Evolutionary conservation across 2,797 vertebrate genomes (phyloP).

Genomic region (Halcyon leucocephala): DNA sequence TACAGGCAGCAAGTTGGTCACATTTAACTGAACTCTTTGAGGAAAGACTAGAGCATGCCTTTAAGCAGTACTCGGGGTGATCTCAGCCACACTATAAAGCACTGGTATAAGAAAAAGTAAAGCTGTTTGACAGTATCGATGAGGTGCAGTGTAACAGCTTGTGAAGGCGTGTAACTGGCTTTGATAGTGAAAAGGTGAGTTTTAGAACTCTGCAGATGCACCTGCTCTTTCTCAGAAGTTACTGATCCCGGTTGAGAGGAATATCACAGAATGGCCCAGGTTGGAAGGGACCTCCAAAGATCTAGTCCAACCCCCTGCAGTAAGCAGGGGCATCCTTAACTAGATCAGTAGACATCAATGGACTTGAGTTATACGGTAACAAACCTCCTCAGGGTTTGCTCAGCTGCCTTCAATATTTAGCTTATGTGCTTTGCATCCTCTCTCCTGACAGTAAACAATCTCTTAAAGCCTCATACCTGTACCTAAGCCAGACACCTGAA

Average conservation of each 20-base stretch:
- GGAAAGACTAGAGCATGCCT: background rate
- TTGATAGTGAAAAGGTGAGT: background rate
- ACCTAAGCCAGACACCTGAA: background rate
- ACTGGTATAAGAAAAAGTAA: background rate
- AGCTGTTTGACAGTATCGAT: background rate
- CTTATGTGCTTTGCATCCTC: background rate
- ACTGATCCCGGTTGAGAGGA: background rate
- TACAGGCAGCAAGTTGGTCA: background rate
- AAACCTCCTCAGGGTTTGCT: background rate
- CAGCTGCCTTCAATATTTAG: background rate
- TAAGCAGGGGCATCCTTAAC: too few species aligned
- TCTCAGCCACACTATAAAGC: background rate
- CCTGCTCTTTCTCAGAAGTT: background rate
- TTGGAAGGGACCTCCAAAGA: too few species aligned
- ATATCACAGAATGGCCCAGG: background rate
- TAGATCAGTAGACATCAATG: too few species aligned
- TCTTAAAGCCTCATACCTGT: background rate
- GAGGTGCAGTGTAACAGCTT: background rate
- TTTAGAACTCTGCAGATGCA: background rate
- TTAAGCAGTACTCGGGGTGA: background rate
- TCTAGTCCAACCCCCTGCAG: too few species aligned
- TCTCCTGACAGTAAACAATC: background rate
- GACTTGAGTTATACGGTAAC: background rate
- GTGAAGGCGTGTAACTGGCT: background rate
- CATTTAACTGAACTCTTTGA: background rate